Percentiles rank a stretch among this genome's conserved stretches.
Conservation (phyloP, 2,888 invertebrate genomes). For the Oscheius sp. region DNA sequence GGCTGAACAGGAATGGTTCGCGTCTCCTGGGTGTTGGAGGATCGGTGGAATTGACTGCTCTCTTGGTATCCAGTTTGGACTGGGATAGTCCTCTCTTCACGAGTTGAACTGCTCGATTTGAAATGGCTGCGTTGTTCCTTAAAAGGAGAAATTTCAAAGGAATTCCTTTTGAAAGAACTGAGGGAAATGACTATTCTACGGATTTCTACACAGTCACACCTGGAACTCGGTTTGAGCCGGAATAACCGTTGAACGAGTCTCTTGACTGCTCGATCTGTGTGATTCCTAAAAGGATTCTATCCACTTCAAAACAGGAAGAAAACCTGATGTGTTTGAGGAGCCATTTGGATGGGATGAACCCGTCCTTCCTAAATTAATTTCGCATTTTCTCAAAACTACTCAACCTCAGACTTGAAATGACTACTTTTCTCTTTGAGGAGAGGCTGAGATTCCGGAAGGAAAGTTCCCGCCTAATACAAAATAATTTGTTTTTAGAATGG, state of each 20-base stretch:
- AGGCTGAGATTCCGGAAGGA: background rate
- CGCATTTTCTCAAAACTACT: background rate
- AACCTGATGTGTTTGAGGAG: background rate
- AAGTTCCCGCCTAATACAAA: background rate
- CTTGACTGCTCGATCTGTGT: background rate
- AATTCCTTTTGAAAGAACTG: background rate
- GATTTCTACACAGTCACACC: conserved; percentile 3
- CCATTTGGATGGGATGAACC: conserved; percentile 11
- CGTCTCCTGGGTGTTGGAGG: conserved; percentile 12
- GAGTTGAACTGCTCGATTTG: conserved; percentile 18
- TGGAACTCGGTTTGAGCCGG: conserved; percentile 10
- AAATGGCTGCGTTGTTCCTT: conserved; percentile 32
- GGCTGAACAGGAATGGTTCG: conserved; percentile 23
- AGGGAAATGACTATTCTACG: background rate
- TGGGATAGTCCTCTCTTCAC: conserved; percentile 13
- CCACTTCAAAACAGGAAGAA: too few species aligned
- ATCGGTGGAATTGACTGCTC: conserved; percentile 15
- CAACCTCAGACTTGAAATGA: conserved; percentile 1
- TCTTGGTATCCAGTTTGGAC: conserved; percentile 17
- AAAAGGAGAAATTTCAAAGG: background rate
- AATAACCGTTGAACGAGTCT: background rate
- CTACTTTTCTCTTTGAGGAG: background rate
- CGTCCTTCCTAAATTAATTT: background rate
- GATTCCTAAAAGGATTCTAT: conserved; percentile 10
- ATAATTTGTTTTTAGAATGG: background rate